phyloP scores from a whole-genome alignment of 2,888 invertebrate species.

The Mythimna loreyi region DNA sequence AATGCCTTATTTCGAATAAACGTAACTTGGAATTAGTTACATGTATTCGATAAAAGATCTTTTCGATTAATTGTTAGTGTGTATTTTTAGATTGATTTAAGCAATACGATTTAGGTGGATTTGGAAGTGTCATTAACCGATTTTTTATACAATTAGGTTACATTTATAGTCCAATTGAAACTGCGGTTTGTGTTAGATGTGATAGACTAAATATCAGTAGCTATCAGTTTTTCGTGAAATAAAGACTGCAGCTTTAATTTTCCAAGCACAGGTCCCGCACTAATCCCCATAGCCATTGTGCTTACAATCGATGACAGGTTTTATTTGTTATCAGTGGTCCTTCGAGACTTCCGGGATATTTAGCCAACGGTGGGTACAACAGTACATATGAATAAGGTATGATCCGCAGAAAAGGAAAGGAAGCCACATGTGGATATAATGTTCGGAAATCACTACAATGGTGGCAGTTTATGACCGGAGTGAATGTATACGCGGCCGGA shows the following conservation, averaged over 20 bases:
- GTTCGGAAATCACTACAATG: slow-evolving; percentile 53
- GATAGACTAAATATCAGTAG: not conserved
- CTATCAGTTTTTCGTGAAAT: not conserved
- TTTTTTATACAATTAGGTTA: not conserved
- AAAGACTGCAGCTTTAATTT: not conserved
- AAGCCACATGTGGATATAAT: slow-evolving; percentile 45
- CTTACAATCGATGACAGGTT: not conserved
- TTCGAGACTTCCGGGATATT: slow-evolving; percentile 26
- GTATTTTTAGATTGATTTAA: not conserved
- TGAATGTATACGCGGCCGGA: slow-evolving; percentile 42
- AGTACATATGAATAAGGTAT: slow-evolving; percentile 33
- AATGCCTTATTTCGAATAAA: slow-evolving; percentile 55
- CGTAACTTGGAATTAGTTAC: not conserved
- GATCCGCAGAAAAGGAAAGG: slow-evolving; percentile 29
- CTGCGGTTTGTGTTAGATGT: not conserved
- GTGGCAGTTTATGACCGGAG: slow-evolving; percentile 46
- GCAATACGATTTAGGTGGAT: not conserved
- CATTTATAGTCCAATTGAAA: not conserved
- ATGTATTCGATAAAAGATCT: not conserved
- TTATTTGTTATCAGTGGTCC: not conserved
- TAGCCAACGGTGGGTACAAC: not conserved
- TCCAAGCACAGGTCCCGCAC: not conserved
- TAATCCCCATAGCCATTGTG: not conserved
- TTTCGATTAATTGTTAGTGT: not conserved
- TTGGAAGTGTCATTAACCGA: not conserved